Evolutionary conservation across 2,113 vertebrate species (phyloP), one percentile per base, ranked within the genome.

Genomic region (Astur gentilis): DNA sequence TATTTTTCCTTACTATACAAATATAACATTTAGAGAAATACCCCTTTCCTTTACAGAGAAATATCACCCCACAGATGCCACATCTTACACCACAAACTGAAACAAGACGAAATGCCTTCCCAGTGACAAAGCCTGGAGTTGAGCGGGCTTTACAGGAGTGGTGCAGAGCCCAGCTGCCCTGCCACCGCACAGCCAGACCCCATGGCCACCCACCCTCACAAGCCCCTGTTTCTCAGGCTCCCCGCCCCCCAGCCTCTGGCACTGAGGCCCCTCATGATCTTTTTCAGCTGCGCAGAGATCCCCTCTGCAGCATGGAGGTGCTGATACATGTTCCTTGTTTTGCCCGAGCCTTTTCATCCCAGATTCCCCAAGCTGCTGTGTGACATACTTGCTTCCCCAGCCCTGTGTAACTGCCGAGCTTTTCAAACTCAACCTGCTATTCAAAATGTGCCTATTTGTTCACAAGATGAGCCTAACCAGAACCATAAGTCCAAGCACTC

Each of bases 21-120:
- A 91, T 79, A 87, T 4, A 96, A 70, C 89, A 92, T 91, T 89
- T 91, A 94, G 89, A 96, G 84, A 93, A 96, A 96, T 93, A 89
- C 3, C 20, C 34, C 36, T 87, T 91, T 79, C 25, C 31, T 45
- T 82, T 73, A 60, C 17, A 64, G 60, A 60, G 80, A 90, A 90
- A 54, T 93, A 91, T 72, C 73, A 84, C 10, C 27, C 67, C 42
- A 72, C n/a, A 89, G 69, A 92, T 78, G 55, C 50, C 72, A 26
- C 67, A 78, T 9, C 57, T 95, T 72, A 90, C 45, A 75, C 13
- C 58, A 72, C 26, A 16, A 45, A 71, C 42, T 57, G 67, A 73
- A 95, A 73, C 8, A 86, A 77, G 76, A 95, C 11, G 4, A 79
- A 96, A 70, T 34, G 50, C 38, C 38, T 45, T 72, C 75, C 54